Percentiles rank a stretch among this genome's conserved stretches.
Evolutionary conservation across 2,113 vertebrate genomes (phyloP).

Genomic region (Eidolon helvum): DNA sequence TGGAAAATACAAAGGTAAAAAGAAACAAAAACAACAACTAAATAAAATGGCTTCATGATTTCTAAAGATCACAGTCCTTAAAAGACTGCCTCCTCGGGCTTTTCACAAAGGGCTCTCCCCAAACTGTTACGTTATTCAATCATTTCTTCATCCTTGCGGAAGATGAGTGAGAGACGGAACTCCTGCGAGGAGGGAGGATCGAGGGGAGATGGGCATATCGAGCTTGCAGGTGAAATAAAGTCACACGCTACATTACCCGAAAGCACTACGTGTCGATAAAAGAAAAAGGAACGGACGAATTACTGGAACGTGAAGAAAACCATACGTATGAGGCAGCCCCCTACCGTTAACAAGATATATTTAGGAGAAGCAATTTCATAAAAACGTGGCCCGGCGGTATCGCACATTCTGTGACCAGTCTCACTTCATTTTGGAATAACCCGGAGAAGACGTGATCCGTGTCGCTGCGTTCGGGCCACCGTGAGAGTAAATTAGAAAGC

Average conservation of each 20-base stretch:
- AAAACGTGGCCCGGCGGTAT: not conserved
- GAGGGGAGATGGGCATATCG: not conserved
- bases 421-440: not conserved
- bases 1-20: too few relatives aligned
- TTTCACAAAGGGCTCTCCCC: too few relatives aligned
- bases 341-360: not conserved
- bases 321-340: not conserved
- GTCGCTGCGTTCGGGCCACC: not conserved
- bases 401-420: not conserved
- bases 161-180: not conserved
- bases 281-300: not conserved
- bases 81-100: too few relatives aligned
- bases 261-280: not conserved
- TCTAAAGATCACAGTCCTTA: not conserved
- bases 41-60: not conserved
- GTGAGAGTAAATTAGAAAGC: not conserved
- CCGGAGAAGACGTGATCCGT: not conserved
- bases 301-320: not conserved
- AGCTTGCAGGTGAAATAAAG: not conserved
- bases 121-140: too few relatives aligned
- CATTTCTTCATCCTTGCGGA: not conserved
- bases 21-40: too few relatives aligned
- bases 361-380: not conserved
- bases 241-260: not conserved
- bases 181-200: not conserved